A percentile compares a stretch with the other conserved stretches of the same genome.
phyloP scores from a whole-genome alignment of 2,888 invertebrate genomes.

The Aphrophora alni region DNA sequence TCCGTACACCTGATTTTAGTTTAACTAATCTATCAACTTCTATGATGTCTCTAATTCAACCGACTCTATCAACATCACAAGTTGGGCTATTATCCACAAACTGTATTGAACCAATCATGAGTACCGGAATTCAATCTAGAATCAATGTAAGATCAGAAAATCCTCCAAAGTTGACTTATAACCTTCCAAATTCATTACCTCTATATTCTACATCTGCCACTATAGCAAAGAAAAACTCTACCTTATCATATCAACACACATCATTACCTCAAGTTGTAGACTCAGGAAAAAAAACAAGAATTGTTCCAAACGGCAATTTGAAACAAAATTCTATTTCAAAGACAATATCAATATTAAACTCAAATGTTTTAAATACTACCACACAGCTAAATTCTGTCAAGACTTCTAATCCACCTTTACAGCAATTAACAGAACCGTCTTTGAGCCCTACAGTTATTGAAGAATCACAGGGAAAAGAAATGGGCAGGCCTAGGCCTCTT shows the following conservation, averaged over 20 bases:
- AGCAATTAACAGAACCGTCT: background rate
- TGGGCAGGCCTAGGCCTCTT: background rate
- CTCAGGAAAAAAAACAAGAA: background rate
- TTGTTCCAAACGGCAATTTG: background rate
- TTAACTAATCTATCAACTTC: conserved; percentile 21
- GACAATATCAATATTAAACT: background rate
- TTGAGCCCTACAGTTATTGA: background rate
- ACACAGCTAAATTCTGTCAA: background rate
- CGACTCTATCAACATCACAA: background rate
- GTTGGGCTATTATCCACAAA: background rate
- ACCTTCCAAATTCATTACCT: background rate
- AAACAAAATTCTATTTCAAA: background rate
- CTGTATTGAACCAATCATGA: conserved; percentile 4
- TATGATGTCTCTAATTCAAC: background rate
- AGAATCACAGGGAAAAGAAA: background rate
- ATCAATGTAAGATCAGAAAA: background rate
- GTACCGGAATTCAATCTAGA: conserved; percentile 12
- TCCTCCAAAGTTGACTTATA: background rate
- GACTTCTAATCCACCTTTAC: background rate
- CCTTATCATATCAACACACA: background rate
- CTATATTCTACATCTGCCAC: background rate
- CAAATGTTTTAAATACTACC: background rate
- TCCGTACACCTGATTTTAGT: background rate
- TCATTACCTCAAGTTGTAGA: background rate
- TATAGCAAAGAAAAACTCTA: background rate